phyloP scores from a whole-genome alignment of 37 sponge, comb jelly and placozoan genomes.

The Petrosia ficiformis region DNA sequence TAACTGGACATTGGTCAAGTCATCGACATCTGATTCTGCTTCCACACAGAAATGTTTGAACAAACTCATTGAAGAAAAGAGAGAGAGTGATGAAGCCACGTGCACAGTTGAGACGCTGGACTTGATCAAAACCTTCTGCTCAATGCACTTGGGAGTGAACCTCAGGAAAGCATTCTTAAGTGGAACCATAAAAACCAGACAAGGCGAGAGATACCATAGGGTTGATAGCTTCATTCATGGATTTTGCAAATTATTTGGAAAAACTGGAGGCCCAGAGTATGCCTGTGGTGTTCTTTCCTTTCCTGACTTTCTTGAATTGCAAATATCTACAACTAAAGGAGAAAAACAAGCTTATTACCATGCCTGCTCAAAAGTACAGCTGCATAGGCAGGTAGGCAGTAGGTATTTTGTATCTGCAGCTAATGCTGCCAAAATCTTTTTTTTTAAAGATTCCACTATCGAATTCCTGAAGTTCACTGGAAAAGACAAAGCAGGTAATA shows the following conservation, averaged over 20 bases:
- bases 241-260: conserved; percentile 52
- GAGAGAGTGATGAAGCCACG: conserved; percentile 25
- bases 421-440: conserved; percentile 34
- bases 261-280: conserved; percentile 37
- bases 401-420: conserved; percentile 46
- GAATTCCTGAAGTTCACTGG: conserved; percentile 4
- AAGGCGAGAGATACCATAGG: not conserved
- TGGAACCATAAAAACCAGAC: conserved; percentile 7
- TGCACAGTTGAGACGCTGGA: conserved; percentile 24
- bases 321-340: not conserved
- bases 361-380: conserved; percentile 13
- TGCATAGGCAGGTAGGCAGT: conserved; percentile 43
- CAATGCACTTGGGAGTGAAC: conserved; percentile 54
- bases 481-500: conserved; percentile 20
- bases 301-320: conserved; percentile 36
- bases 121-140: conserved; percentile 38
- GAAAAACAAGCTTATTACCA: conserved; percentile 15
- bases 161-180: conserved; percentile 38
- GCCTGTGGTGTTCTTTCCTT: conserved; percentile 29
- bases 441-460: conserved; percentile 26
- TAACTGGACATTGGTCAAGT: conserved; percentile 31
- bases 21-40: conserved; percentile 38
- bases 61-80: conserved; percentile 23
- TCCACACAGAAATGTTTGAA: conserved; percentile 38
- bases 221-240: conserved; percentile 45